Conservation (phyloP, 2,888 invertebrate genomes). For the Hydriomena furcata region DNA sequence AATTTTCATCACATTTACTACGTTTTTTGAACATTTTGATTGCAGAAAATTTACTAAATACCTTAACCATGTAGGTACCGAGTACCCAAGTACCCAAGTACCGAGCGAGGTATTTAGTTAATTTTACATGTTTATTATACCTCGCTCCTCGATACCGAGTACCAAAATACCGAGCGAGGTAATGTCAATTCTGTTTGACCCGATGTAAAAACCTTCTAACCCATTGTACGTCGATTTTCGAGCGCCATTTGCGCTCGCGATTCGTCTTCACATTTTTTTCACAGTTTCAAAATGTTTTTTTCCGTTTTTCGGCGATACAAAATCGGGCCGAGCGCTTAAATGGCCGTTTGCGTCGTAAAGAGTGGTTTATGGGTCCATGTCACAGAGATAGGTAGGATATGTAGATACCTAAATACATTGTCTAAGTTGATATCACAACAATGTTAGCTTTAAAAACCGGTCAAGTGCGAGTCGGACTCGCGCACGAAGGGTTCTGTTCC, state of each 20-base stretch:
- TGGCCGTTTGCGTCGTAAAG: constrained; percentile 56
- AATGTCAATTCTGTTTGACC: neutral
- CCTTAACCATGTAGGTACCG: too few species aligned
- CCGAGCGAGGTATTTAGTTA: too few species aligned
- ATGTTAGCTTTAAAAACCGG: too few species aligned
- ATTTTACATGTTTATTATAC: too few species aligned
- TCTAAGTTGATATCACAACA: constrained; percentile 31
- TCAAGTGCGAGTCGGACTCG: too few species aligned
- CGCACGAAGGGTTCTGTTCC: too few species aligned
- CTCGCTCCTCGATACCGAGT: too few species aligned
- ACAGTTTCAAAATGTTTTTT: constrained; percentile 36
- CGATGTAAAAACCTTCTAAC: constrained; percentile 19
- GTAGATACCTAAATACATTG: constrained; percentile 21
- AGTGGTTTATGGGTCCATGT: constrained; percentile 55
- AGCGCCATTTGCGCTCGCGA: constrained; percentile 31
- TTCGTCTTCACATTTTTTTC: constrained; percentile 37
- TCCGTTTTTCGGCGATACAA: constrained; percentile 51
- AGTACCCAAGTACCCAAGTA: too few species aligned
- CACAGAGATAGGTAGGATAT: constrained; percentile 29
- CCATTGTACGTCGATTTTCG: constrained; percentile 23
- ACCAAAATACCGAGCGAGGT: too few species aligned
- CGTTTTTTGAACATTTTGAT: too few species aligned
- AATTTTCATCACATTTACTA: too few species aligned
- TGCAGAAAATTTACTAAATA: too few species aligned
- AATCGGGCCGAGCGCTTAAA: constrained; percentile 55